These are phyloP conservation scores for Caenorhabditis sinica DNA, from an alignment of 2,888 invertebrate species.

Conservation along the genomic window DNA sequence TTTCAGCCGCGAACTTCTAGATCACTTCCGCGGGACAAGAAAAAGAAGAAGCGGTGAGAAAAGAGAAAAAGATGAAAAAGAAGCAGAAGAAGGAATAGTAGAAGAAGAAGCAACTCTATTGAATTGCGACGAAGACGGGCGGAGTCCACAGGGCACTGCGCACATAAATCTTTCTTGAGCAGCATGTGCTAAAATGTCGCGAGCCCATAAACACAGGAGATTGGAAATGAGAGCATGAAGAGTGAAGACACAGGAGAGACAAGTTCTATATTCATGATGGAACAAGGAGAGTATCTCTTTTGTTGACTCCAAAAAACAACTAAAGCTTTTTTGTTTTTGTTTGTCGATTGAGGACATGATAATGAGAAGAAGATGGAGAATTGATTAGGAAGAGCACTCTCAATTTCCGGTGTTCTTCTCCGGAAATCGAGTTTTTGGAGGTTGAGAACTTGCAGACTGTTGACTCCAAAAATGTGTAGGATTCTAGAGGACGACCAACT, in stretches of 20 bases:
- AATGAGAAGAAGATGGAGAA: slow-evolving; percentile 38
- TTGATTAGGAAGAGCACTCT: slow-evolving; percentile 29
- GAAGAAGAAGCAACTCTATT: slow-evolving; percentile 61
- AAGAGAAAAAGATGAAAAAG: slow-evolving; percentile 20
- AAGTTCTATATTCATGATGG: slow-evolving; percentile 56
- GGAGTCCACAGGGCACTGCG: slow-evolving; percentile 48
- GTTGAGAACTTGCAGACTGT: slow-evolving; percentile 5
- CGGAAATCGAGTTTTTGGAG: slow-evolving; percentile 44
- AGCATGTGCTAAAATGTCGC: slow-evolving; percentile 65
- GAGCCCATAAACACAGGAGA: slow-evolving; percentile 63
- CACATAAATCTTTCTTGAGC: slow-evolving; percentile 66
- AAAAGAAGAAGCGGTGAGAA: slow-evolving; percentile 36
- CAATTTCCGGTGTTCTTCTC: slow-evolving; percentile 61
- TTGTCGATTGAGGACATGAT: slow-evolving; percentile 57
- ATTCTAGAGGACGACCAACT: slow-evolving; percentile 18
- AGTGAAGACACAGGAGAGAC: slow-evolving; percentile 9
- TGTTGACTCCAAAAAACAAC: slow-evolving; percentile 32
- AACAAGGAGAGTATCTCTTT: slow-evolving; percentile 31
- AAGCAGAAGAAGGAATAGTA: slow-evolving; percentile 35
- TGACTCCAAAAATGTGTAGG: slow-evolving; percentile 5
- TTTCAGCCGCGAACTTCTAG: slow-evolving; percentile 60
- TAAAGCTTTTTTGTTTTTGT: slow-evolving; percentile 49
- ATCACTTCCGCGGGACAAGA: slow-evolving; percentile 38
- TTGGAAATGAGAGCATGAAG: slow-evolving; percentile 57
- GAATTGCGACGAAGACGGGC: slow-evolving; percentile 60